Evolutionary conservation across 92 coral and sea anemone genomes (phyloP).

Genomic region (Palythoa grandiflora): DNA sequence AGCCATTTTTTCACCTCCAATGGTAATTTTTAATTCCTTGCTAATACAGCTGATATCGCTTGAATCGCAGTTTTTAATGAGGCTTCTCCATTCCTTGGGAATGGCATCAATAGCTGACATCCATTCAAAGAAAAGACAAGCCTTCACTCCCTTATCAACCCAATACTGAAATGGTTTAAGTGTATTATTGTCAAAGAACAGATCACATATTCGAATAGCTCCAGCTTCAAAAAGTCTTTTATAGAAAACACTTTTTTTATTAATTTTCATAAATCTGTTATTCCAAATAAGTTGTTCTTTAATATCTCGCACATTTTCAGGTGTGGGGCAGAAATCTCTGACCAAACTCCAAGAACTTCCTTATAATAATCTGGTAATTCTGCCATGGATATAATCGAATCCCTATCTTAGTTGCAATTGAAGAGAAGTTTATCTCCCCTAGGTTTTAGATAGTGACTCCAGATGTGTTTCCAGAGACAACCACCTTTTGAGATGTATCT

Average conservation of each 20-base stretch:
- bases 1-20: conserved; percentile 13
- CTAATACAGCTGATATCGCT: not conserved
- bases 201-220: conserved; percentile 3
- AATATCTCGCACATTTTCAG: conserved; percentile 7
- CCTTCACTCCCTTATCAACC: conserved; percentile 27
- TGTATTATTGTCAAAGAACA: conserved; percentile 12
- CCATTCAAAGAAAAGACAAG: conserved; percentile 14
- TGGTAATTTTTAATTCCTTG: conserved; percentile 11
- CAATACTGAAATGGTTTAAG: conserved; percentile 15
- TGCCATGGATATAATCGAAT: not conserved
- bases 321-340: not conserved
- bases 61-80: not conserved
- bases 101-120: conserved; percentile 29
- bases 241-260: conserved; percentile 16
- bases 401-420: not conserved
- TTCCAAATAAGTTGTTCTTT: conserved; percentile 6
- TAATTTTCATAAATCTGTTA: not conserved
- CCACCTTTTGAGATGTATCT: not conserved
- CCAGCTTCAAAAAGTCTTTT: not conserved
- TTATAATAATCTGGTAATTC: conserved; percentile 8
- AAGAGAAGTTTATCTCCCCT: not conserved
- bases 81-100: conserved; percentile 26
- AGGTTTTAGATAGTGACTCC: conserved; percentile 6
- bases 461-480: conserved; percentile 18
- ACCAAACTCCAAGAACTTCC: not conserved